phyloP scores from a whole-genome alignment of 2,113 vertebrate species.

The Gopherus evgoodei region DNA sequence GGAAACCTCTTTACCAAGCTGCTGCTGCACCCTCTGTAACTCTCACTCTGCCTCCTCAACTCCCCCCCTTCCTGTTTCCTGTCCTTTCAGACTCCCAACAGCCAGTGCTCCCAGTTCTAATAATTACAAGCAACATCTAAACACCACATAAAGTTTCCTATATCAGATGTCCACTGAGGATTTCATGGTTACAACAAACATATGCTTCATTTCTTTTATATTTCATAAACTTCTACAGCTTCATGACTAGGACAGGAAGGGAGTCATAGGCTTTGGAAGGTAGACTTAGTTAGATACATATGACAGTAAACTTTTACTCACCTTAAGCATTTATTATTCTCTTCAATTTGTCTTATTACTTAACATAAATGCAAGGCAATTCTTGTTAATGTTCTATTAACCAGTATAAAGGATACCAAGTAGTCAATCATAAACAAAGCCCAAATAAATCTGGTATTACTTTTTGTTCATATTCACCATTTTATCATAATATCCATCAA shows the following conservation, averaged over 20 bases:
- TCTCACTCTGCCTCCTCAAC: too few relatives aligned
- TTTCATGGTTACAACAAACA: background rate
- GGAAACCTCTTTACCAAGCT: too few relatives aligned
- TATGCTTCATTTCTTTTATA: conserved; percentile 13
- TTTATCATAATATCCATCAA: conserved; percentile 58
- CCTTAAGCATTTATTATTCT: conserved; percentile 44
- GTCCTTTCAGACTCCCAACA: too few relatives aligned
- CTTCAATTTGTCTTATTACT: conserved; percentile 34
- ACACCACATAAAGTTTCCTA: background rate
- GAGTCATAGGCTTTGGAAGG: conserved; percentile 36
- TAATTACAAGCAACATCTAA: too few relatives aligned
- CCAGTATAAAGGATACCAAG: conserved; percentile 59
- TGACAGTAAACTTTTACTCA: conserved; percentile 42
- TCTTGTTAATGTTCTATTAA: conserved; percentile 59
- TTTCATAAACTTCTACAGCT: background rate
- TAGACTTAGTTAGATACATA: conserved; percentile 30
- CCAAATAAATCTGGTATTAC: conserved; percentile 59
- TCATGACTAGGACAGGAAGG: background rate
- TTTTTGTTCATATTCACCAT: conserved; percentile 32
- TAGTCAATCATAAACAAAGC: conserved; percentile 44
- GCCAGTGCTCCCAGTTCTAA: too few relatives aligned
- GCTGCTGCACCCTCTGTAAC: too few relatives aligned
- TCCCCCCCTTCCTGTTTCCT: too few relatives aligned
- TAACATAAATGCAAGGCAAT: conserved; percentile 62
- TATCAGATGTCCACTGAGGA: background rate